Base-by-base conservation (phyloP, 2,888 invertebrate species). In the Hermaeophaga mercurialis region DNA sequence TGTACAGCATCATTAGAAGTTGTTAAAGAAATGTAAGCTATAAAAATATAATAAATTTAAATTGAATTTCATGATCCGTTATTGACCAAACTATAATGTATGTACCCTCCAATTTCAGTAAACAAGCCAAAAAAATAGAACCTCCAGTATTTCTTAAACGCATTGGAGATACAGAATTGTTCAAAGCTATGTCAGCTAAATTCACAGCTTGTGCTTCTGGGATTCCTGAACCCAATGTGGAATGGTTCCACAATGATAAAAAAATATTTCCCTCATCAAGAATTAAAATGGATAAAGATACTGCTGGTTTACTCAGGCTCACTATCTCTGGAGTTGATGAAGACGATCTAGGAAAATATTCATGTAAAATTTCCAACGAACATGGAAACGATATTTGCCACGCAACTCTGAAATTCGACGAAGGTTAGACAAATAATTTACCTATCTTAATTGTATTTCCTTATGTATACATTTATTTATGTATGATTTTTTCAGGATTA, bases 161-260 rank as follows among this genome's bases (percentile, higher is more conserved):
- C 72, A 89, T 94, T 68, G 93, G 92, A 0, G 94, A 94, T 74
- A 88, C 89, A 33, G 94, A 94, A 75, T 85, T 93, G 49, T 89
- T 88, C 77, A 87, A 89, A 70, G 91, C 92, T 26, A 91, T 94
- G 89, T 86, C 90, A 36, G 94, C 91, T 50, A 93, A 93, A 79
- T 94, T 95, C 77, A 95, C 94, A n/a, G 94, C 94, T 52, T 94
- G 94, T 75, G 88, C 90, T 43, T 87, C 89, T 41, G 95, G 95
- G 55, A 83, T 84, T 54, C 95, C 95, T 0, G 93, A 93, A 54
- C 94, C 94, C 0, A 90, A 90, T 55, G 91, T 90, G 43, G 92
- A 94, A 73, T 90, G 90, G 90, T 93, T 86, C 80, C 86, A 90
- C 68, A 88, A 91, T 77, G 88, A 88, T 63, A 85, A 88, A 69